A percentile compares a stretch with the other conserved stretches of the same genome.
phyloP scores from a whole-genome alignment of 1,140 invertebrate genomes.

The Lordiphosa collinella region DNA sequence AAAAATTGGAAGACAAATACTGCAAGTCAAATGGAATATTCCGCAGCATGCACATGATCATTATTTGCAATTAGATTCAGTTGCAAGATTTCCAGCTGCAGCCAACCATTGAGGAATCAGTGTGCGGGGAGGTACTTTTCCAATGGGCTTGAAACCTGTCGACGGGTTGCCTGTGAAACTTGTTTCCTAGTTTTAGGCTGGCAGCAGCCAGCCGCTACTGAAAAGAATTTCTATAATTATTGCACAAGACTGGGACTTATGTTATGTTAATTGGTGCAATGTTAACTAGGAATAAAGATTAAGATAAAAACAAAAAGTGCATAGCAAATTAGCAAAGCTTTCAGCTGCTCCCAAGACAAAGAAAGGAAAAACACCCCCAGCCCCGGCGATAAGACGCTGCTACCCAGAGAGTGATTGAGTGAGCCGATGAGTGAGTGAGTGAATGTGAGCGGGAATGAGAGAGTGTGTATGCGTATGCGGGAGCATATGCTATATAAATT shows the following conservation, averaged over 20 bases:
- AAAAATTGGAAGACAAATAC: not conserved
- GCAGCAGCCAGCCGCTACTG: not conserved
- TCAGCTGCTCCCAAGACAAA: conserved; percentile 28
- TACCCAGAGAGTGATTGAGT: conserved; percentile 1
- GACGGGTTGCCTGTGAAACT: conserved; percentile 34
- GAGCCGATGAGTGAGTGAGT: conserved; percentile 12
- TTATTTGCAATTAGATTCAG: no score
- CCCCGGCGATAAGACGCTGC: conserved; percentile 29
- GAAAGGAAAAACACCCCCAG: conserved; percentile 46
- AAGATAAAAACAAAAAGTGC: conserved; percentile 3
- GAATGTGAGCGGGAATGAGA: conserved; percentile 13
- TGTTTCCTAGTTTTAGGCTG: conserved; percentile 16
- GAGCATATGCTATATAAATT: conserved; percentile 38
- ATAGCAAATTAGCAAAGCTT: conserved; percentile 7
- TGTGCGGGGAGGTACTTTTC: conserved; percentile 1
- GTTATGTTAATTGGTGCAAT: not conserved
- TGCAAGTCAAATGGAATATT: no score
- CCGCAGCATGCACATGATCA: no score
- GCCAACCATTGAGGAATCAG: not conserved
- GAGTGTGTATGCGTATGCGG: conserved; percentile 18
- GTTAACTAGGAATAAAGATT: not conserved
- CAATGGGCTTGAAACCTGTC: conserved; percentile 10
- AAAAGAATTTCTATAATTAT: conserved; percentile 3
- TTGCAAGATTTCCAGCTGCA: no score
- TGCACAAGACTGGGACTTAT: not conserved